phyloP scores from a whole-genome alignment of 2,888 invertebrate species.

The Acronicta leporina region DNA sequence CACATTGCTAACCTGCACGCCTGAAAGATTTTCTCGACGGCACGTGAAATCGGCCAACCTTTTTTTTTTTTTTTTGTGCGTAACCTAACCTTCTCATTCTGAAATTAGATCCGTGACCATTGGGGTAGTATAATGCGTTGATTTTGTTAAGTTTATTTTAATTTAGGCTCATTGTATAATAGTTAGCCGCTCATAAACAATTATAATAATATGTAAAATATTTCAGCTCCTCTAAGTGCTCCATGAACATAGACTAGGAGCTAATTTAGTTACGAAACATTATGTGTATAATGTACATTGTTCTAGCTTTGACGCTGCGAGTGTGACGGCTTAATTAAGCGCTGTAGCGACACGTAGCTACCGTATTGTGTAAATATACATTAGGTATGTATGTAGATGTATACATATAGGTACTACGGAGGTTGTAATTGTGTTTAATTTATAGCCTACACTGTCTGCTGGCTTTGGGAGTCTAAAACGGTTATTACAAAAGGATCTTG shows the following conservation, averaged over 20 bases:
- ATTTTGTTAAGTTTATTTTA: no score
- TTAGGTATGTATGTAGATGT: conserved; percentile 10
- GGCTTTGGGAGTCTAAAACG: background rate
- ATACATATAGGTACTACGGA: background rate
- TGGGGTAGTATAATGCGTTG: no score
- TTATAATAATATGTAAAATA: background rate
- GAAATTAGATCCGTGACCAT: no score
- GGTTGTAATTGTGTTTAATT: conserved; percentile 22
- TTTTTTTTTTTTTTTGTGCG: no score
- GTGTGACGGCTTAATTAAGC: conserved; percentile 52
- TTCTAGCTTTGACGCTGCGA: conserved; percentile 48
- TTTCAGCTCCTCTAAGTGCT: conserved; percentile 4
- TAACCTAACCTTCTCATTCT: no score
- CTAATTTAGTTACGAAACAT: conserved; percentile 51
- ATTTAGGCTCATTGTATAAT: no score
- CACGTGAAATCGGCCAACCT: no score
- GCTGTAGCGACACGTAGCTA: conserved; percentile 20
- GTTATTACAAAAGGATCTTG: background rate
- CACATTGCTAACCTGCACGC: no score
- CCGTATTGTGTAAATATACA: conserved; percentile 25
- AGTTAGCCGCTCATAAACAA: background rate
- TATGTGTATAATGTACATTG: conserved; percentile 36
- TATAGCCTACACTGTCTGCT: background rate
- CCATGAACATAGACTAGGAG: conserved; percentile 14
- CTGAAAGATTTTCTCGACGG: no score